Conservation (phyloP, 2,797 vertebrate genomes). For the Chaetodon trifasciatus region DNA sequence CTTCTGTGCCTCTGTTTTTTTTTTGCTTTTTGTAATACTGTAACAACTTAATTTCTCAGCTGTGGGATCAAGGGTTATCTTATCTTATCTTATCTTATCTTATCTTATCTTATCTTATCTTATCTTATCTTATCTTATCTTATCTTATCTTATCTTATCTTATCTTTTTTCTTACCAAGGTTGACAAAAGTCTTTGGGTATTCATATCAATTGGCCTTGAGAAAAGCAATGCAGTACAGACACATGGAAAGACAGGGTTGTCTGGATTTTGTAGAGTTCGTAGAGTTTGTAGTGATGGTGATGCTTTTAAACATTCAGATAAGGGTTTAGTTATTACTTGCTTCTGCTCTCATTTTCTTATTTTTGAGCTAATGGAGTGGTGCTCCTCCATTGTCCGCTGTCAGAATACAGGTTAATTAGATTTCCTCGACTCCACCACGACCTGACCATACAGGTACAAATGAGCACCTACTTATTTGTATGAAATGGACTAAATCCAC, state of each 20-base stretch:
- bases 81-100: too few species aligned
- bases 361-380: not conserved
- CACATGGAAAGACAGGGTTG: not conserved
- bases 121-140: too few species aligned
- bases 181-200: not conserved
- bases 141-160: too few species aligned
- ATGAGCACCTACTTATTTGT: not conserved
- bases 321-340: not conserved
- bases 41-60: too few species aligned
- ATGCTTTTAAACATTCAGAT: not conserved
- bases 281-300: too few species aligned
- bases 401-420: not conserved
- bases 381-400: not conserved
- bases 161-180: not conserved
- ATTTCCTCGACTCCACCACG: not conserved
- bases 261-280: slow-evolving; percentile 14
- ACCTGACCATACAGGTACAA: not conserved
- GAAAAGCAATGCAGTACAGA: slow-evolving; percentile 4
- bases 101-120: too few species aligned
- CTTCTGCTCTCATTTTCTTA: not conserved
- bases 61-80: too few species aligned
- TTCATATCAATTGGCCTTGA: not conserved
- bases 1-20: too few species aligned
- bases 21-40: too few species aligned
- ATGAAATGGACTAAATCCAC: not conserved